Conservation (phyloP, 1,140 invertebrate species). For the Manduca sexta region DNA sequence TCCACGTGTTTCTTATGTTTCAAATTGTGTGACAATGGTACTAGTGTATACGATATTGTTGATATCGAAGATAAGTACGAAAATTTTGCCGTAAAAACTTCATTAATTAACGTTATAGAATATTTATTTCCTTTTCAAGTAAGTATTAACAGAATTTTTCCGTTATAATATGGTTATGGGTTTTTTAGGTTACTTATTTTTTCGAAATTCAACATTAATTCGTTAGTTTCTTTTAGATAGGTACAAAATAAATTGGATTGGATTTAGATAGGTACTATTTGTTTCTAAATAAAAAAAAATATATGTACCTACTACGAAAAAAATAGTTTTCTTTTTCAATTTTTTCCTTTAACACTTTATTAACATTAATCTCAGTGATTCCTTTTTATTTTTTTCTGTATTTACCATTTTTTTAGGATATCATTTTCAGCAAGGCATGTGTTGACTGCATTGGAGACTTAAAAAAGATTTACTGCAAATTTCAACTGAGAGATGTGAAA, state of each 20-base stretch:
- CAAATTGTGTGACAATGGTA: background rate
- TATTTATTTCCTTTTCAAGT: background rate
- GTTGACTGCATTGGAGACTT: background rate
- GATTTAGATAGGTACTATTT: no score
- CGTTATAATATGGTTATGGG: no score
- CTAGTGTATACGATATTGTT: background rate
- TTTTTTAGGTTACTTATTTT: no score
- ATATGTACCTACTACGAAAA: no score
- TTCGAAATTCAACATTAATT: no score
- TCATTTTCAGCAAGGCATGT: background rate
- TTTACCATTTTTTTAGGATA: background rate
- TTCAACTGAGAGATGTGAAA: background rate
- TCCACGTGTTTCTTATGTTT: constrained; percentile 2
- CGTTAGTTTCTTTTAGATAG: no score
- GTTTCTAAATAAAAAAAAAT: no score
- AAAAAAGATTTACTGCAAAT: background rate
- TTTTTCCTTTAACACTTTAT: no score
- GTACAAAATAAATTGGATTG: no score
- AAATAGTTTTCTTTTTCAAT: no score
- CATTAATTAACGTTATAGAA: background rate
- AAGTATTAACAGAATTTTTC: background rate
- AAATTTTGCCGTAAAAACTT: background rate
- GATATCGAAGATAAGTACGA: background rate
- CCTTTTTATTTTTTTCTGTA: no score
- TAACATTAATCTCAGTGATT: no score